These are phyloP conservation scores for Forpus xanthops DNA, from an alignment of 2,797 vertebrate genomes.

Conservation along the genomic window DNA sequence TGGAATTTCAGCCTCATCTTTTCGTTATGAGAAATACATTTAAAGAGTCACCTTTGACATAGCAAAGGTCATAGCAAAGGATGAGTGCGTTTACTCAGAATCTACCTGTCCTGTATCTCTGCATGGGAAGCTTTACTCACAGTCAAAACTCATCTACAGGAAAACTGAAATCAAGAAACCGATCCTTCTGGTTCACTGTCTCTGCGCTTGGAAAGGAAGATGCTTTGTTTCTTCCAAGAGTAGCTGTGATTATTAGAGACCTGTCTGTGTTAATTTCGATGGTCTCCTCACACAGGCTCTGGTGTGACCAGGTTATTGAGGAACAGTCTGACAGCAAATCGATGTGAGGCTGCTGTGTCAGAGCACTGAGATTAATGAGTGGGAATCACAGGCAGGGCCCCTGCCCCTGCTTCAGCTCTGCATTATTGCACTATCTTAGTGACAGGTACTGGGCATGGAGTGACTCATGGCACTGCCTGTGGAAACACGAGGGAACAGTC, in stretches of 20 bases:
- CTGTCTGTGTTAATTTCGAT: constrained; percentile 25
- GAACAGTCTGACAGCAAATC: constrained; percentile 7
- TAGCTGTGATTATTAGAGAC: background rate
- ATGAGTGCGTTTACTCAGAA: background rate
- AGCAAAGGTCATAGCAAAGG: background rate
- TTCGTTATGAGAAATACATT: background rate
- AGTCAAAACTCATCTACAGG: background rate
- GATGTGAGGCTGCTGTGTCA: background rate
- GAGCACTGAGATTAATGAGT: background rate
- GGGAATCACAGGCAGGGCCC: background rate
- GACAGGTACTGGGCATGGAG: background rate
- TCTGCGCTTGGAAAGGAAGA: background rate
- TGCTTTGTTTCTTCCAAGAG: background rate
- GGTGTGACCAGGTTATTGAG: constrained; percentile 2
- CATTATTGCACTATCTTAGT: background rate
- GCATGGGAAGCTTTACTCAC: background rate
- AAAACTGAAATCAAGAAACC: background rate
- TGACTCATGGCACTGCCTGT: accelerated
- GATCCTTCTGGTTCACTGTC: background rate
- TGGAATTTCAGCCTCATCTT: background rate
- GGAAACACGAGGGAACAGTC: accelerated
- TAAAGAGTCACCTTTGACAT: background rate
- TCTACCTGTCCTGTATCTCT: background rate
- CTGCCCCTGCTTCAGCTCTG: background rate
- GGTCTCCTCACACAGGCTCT: background rate